phyloP scores from a whole-genome alignment of 2,113 vertebrate species.

The Pionites leucogaster region DNA sequence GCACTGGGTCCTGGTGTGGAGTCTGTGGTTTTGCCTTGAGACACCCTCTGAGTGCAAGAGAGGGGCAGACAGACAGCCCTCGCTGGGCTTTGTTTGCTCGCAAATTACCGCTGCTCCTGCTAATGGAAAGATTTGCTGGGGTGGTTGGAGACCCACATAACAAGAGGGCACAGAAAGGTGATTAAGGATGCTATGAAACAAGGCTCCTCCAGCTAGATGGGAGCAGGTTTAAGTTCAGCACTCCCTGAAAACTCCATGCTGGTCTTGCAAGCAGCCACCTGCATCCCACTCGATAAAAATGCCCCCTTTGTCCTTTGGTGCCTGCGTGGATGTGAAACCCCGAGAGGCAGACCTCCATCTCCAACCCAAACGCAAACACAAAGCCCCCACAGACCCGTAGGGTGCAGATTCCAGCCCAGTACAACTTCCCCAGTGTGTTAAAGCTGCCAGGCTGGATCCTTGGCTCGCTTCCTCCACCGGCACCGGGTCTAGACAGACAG shows the following conservation, averaged over 20 bases:
- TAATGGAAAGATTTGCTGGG: not conserved
- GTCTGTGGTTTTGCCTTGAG: not conserved
- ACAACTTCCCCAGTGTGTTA: not conserved
- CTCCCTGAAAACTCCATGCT: not conserved
- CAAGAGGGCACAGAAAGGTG: not conserved
- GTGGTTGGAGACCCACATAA: not conserved
- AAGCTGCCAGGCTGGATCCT: not conserved
- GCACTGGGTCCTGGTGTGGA: not conserved
- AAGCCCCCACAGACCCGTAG: not conserved
- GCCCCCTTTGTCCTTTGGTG: not conserved
- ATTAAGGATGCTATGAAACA: not conserved
- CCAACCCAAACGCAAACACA: not conserved
- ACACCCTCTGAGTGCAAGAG: fast-evolving
- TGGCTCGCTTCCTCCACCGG: not conserved
- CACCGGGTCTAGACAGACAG: not conserved
- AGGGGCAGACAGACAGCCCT: not conserved
- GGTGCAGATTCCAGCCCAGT: not conserved
- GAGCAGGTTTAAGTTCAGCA: not conserved
- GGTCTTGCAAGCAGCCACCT: not conserved
- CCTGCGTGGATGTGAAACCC: not conserved
- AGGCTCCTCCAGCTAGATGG: not conserved
- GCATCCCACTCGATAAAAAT: not conserved
- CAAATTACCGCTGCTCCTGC: not conserved
- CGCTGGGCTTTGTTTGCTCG: not conserved
- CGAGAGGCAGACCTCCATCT: not conserved